Evolutionary conservation across 2,797 vertebrate species (phyloP), one percentile per base, ranked within the genome.

Genomic region (Halcyon leucocephala): DNA sequence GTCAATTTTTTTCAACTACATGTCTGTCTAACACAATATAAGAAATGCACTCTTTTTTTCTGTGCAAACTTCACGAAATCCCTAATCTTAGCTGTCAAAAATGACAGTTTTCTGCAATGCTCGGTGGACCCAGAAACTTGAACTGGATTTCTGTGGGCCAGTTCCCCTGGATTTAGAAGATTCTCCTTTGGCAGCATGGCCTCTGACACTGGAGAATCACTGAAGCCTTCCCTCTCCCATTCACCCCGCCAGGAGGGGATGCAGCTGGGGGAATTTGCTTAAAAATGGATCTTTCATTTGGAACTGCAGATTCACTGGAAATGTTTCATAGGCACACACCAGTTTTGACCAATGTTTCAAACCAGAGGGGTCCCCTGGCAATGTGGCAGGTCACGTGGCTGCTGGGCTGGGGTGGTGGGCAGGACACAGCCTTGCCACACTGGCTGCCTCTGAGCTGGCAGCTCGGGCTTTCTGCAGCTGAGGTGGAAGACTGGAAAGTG

Each of bases 391-490:
- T 74, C 31, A 11, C 42, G 37, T 21, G 67, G 29, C 52, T 58
- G 21, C 44, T 48, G 39, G 60, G 42, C 39, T 54, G 61, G 44
- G 20, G 28, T 15, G 58, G n/a, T 24, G 71, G 33, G 13, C 60
- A 62, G 71, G 67, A 31, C 26, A 39, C 55, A 54, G 39, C 31
- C 33, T 33, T 29, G 14, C 54, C 0, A 0, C 0, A 1, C 35
- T 22, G 26, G 6, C 42, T 46, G 35, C 29, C 41, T 3, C 0
- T 41, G 33, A 73, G 48, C 78, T 73, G 37, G 28, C 37, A 52
- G 26, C 29, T 73, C 2, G 2, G 37, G 61, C 42, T 79, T 69
- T 64, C 49, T 69, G 49, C 72, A 73, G 55, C 66, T 58, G 49
- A 73, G 66, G 26, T 79, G 33, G n/a, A 69, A 48, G 26, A 52